Conservation (phyloP, 2,113 vertebrate genomes). For the Eulemur macaco region DNA sequence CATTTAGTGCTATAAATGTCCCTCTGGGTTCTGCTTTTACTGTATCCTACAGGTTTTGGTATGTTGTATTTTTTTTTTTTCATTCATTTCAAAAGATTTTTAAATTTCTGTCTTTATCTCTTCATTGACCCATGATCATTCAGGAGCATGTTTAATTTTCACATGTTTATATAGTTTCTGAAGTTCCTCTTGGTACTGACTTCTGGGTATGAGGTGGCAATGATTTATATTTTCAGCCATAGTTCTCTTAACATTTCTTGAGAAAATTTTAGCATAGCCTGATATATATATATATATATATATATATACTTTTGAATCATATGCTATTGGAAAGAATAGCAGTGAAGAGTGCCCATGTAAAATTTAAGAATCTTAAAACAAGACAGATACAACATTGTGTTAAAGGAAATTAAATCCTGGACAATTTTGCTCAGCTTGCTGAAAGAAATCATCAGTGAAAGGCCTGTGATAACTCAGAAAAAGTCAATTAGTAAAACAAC, state of each 20-base stretch:
- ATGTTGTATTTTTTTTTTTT: no score
- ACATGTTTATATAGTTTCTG: no score
- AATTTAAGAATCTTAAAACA: neutral
- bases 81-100: no score
- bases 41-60: no score
- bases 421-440: slow-evolving; percentile 1
- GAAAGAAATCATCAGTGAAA: slow-evolving; percentile 37
- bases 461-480: slow-evolving; percentile 20
- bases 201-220: neutral
- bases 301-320: slow-evolving; percentile 18
- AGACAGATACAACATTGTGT: neutral
- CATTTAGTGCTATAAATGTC: no score
- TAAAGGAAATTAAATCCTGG: neutral
- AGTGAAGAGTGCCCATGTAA: neutral
- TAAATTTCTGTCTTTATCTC: no score
- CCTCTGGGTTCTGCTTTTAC: no score
- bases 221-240: neutral
- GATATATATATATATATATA: neutral
- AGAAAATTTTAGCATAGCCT: neutral
- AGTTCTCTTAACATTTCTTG: neutral
- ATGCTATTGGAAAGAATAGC: neutral
- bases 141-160: no score
- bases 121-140: no score
- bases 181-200: no score
- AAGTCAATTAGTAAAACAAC: neutral